Evolutionary conservation across 1,140 invertebrate genomes (phyloP).

Genomic region (Augochlora pura): DNA sequence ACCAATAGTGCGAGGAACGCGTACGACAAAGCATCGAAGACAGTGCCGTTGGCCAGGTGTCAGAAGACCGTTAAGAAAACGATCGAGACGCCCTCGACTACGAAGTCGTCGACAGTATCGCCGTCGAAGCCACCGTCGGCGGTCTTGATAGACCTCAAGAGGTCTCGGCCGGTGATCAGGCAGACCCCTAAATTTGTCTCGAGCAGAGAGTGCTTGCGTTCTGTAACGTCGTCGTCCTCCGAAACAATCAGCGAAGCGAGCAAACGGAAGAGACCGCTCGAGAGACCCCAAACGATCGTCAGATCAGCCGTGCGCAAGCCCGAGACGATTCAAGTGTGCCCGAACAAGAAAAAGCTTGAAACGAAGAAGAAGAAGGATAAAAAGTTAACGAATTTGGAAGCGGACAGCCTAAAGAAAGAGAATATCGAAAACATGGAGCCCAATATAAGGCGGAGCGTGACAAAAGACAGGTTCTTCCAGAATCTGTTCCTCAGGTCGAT

Average conservation of each 20-base stretch:
- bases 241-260: constrained; percentile 20
- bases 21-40: constrained; percentile 78
- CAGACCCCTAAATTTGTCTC: constrained; percentile 22
- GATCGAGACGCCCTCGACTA: neutral
- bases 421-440: constrained; percentile 31
- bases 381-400: constrained; percentile 17
- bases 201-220: constrained; percentile 40
- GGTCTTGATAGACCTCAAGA: constrained; percentile 4
- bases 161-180: neutral
- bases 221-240: constrained; percentile 20
- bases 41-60: constrained; percentile 79
- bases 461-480: constrained; percentile 84
- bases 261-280: constrained; percentile 59
- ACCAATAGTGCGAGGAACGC: neutral
- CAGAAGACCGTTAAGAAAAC: constrained; percentile 75
- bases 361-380: constrained; percentile 66
- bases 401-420: neutral
- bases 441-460: neutral
- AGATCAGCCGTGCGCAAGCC: constrained; percentile 61
- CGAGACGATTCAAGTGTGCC: constrained; percentile 57
- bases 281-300: constrained; percentile 64
- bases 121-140: constrained; percentile 20
- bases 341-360: constrained; percentile 65
- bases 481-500: constrained; percentile 84
- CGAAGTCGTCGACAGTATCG: constrained; percentile 27